Conservation (phyloP, 1,140 invertebrate genomes). For the Venustaconcha ellipsiformis region DNA sequence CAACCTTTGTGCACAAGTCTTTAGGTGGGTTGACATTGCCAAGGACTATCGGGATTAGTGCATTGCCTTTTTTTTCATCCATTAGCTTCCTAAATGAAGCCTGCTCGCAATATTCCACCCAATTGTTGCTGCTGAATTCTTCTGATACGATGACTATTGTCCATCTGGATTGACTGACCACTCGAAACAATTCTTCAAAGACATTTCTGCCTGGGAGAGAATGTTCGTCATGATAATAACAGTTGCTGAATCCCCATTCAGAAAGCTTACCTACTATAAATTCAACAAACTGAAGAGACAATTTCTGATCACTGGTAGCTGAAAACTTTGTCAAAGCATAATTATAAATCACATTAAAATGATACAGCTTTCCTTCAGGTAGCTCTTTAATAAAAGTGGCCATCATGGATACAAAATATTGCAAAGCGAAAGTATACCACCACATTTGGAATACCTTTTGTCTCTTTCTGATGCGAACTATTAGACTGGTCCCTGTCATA, state of each 20-base stretch:
- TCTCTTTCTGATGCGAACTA: too few species aligned
- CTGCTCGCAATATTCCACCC: slow-evolving; percentile 1
- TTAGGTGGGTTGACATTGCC: too few species aligned
- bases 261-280: background rate
- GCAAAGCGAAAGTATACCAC: too few species aligned
- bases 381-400: too few species aligned
- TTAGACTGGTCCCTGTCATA: too few species aligned
- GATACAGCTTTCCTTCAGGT: background rate
- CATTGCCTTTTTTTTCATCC: background rate
- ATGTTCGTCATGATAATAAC: background rate
- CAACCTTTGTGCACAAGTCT: too few species aligned
- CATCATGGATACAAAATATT: too few species aligned
- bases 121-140: background rate
- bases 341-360: slow-evolving; percentile 1
- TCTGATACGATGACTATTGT: background rate
- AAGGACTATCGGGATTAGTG: background rate
- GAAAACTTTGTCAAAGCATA: background rate
- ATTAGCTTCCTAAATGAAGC: background rate
- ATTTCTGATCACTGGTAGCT: background rate
- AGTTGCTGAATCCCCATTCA: background rate
- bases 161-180: background rate
- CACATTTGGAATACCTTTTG: too few species aligned
- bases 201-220: background rate
- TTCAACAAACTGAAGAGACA: background rate
- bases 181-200: background rate